phyloP scores from a whole-genome alignment of 2,113 vertebrate species.

The human (Homo sapiens) region GRCh38 chr13:42817001-42817500 shows the following conservation, averaged over 20 bases:
- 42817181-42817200: not conserved
- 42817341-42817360: too few relatives aligned
- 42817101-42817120: not conserved
- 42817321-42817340: not conserved
- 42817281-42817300: not conserved
- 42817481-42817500: not conserved
- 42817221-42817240: not conserved
- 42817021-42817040: not conserved
- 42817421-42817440: too few relatives aligned
- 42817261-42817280: not conserved
- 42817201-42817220: not conserved
- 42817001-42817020: not conserved
- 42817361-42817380: too few relatives aligned
- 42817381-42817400: too few relatives aligned
- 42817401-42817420: too few relatives aligned
- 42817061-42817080: not conserved
- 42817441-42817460: too few relatives aligned
- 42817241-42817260: not conserved
- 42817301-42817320: not conserved
- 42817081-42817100: not conserved
- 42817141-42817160: not conserved
- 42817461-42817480: not conserved
- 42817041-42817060: not conserved
- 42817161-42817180: not conserved
- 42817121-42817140: not conserved